Evolutionary conservation across 2,113 vertebrate species (phyloP), one percentile per base, ranked within the genome.

Genomic region (Leptobrachium leishanense): DNA sequence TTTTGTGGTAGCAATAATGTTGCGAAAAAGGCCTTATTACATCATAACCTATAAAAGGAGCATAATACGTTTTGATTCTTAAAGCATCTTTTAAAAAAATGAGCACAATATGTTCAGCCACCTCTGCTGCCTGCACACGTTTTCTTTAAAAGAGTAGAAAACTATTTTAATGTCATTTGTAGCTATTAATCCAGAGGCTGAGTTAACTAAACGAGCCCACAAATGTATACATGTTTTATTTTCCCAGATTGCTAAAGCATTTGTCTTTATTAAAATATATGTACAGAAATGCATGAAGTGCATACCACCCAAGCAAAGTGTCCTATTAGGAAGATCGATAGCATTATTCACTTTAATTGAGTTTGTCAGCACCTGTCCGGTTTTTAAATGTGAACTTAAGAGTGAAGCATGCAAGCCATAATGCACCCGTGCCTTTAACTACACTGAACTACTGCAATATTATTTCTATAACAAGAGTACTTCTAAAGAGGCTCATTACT

Each of bases 401-500:
- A 85, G 78, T 85, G 74, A 75, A 83, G 86, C 84, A 89, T 90
- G 82, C 84, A 2, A 86, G 85, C 87, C 88, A 88, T 91, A 92
- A 90, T 91, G 87, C 91, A 89, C 89, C 87, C 91, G 89, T 88
- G 86, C 88, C 89, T 94, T 89, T 91, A 90, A 90, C 89, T 91
- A 90, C 91, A 90, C 87, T 90, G 90, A 92, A 89, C 87, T 89
- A 86, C 90, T 89, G 85, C 88, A 91, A 91, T 92, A 90, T 91
- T 91, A 94, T 94, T 93, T 88, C 88, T 92, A 89, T 91, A 93
- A 93, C 90, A 92, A 92, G 93, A 90, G 91, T 90, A 92, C 92
- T 91, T 94, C 92, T 94, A 95, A 95, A 95, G 89, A 94, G 91
- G 87, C 93, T 95, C 94, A 94, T 95, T 95, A 95, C 94, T 90